These are phyloP conservation scores for Burhinus oedicnemus DNA, from an alignment of 2,113 vertebrate genomes.

Conservation along the genomic window DNA sequence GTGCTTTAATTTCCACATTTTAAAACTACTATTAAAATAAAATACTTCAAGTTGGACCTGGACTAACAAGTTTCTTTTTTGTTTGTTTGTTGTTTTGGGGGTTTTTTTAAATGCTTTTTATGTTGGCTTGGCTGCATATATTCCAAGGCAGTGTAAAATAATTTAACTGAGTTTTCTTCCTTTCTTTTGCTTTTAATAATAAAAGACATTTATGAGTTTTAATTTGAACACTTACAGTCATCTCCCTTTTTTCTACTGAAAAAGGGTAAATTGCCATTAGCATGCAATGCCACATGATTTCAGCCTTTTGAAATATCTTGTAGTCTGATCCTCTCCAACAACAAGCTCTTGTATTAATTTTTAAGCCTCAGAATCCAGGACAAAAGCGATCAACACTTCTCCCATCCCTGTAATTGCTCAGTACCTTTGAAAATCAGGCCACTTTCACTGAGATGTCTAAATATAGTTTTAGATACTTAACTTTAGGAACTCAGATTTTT, in stretches of 20 bases:
- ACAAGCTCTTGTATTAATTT: neutral
- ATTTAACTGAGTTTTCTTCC: neutral
- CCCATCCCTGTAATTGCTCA: neutral
- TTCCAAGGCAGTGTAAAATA: neutral
- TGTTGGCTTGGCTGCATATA: neutral
- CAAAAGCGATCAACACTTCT: neutral
- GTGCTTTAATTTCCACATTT: neutral
- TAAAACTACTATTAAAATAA: neutral
- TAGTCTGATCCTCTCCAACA: neutral
- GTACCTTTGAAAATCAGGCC: slow-evolving; percentile 24
- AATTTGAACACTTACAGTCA: neutral
- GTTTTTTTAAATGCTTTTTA: neutral
- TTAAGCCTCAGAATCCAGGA: neutral
- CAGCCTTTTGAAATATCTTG: neutral
- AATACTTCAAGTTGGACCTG: neutral
- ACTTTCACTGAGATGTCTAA: neutral
- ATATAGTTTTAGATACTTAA: slow-evolving; percentile 19
- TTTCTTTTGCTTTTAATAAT: neutral
- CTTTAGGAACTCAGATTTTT: neutral
- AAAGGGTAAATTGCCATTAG: neutral
- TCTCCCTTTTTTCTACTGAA: neutral
- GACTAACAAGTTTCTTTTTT: neutral
- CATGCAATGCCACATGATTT: neutral
- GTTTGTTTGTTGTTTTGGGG: neutral
- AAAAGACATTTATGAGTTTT: neutral